A percentile compares a stretch with the other conserved stretches of the same genome.
Conservation (phyloP, 2,113 vertebrate species). For the Miniopterus natalensis region DNA sequence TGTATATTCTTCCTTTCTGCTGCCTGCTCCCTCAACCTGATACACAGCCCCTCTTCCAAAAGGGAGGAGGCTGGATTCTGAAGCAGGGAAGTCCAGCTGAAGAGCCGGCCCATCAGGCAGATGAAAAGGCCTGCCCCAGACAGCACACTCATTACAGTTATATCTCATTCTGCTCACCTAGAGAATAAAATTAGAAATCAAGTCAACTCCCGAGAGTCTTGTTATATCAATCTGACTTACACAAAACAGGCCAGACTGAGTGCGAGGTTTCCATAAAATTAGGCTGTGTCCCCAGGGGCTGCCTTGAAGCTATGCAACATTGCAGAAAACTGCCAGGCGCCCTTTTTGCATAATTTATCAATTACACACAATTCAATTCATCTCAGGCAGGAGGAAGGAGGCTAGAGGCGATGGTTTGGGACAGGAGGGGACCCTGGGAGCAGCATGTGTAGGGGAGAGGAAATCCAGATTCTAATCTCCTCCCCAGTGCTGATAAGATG, state of each 20-base stretch:
- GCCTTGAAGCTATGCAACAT: slow-evolving; percentile 79
- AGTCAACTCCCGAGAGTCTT: slow-evolving; percentile 84
- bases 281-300: slow-evolving; percentile 82
- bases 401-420: slow-evolving; percentile 7
- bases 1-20: neutral
- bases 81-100: neutral
- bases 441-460: neutral
- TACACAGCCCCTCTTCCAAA: neutral
- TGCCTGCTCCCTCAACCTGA: neutral
- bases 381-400: slow-evolving; percentile 38
- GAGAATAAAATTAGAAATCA: slow-evolving; percentile 87
- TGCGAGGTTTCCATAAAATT: slow-evolving; percentile 83
- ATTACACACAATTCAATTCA: slow-evolving; percentile 84
- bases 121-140: slow-evolving; percentile 54
- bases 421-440: slow-evolving; percentile 23
- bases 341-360: slow-evolving; percentile 87
- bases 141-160: slow-evolving; percentile 59
- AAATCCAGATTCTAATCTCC: neutral
- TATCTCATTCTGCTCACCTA: slow-evolving; percentile 82
- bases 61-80: neutral
- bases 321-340: slow-evolving; percentile 82
- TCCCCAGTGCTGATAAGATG: accelerated
- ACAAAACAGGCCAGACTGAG: slow-evolving; percentile 84
- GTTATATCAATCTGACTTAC: slow-evolving; percentile 86
- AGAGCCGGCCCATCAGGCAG: neutral